Conservation (phyloP, 2,888 invertebrate genomes). For the Portevinia maculata region DNA sequence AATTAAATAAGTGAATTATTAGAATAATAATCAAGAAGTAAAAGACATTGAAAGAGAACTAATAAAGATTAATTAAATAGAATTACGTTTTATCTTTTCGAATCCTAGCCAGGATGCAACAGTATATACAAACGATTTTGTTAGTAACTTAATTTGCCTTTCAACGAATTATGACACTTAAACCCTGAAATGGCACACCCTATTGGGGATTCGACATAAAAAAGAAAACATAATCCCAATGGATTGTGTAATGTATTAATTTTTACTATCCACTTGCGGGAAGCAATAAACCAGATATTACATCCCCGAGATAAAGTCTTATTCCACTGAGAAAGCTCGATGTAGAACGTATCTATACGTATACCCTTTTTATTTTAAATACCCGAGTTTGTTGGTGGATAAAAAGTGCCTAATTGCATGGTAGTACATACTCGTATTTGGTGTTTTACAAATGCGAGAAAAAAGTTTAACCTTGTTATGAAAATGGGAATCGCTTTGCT, state of each 20-base stretch:
- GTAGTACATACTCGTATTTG: slow-evolving; percentile 23
- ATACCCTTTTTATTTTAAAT: slow-evolving; percentile 9
- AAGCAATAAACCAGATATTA: slow-evolving; percentile 48
- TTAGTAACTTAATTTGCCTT: not conserved
- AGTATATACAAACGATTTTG: not conserved
- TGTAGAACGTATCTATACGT: not conserved
- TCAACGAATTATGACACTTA: not conserved
- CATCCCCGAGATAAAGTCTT: slow-evolving; percentile 36
- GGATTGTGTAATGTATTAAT: slow-evolving; percentile 20
- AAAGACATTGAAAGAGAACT: no score
- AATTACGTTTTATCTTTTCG: no score
- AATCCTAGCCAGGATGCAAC: no score
- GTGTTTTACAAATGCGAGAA: slow-evolving; percentile 7
- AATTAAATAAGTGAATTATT: no score
- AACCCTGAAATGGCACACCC: not conserved
- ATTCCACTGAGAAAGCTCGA: slow-evolving; percentile 19
- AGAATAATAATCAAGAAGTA: no score
- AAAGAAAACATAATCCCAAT: slow-evolving; percentile 3
- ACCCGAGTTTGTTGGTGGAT: slow-evolving; percentile 11
- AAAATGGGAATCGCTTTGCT: no score
- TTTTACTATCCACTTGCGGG: slow-evolving; percentile 33
- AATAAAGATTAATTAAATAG: no score
- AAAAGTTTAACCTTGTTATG: no score
- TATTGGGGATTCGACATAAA: not conserved
- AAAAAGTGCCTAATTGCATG: slow-evolving; percentile 36